A percentile compares a stretch with the other conserved stretches of the same genome.
These are phyloP conservation scores for Sepiola atlantica DNA, from an alignment of 2,888 invertebrate species.

Conservation along the genomic window DNA sequence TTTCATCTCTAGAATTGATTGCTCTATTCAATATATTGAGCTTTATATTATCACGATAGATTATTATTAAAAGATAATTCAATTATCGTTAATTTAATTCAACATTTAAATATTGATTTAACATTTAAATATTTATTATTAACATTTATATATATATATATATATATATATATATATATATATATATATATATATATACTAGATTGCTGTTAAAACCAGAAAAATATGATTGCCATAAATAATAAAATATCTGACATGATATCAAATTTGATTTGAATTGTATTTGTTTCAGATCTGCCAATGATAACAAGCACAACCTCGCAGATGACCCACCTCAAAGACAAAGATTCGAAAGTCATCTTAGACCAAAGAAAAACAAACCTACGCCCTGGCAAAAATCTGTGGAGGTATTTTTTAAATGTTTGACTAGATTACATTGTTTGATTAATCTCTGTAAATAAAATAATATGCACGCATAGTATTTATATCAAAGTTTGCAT, in stretches of 20 bases:
- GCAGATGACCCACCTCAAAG: not conserved
- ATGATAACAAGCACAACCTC: not conserved
- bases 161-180: too few species aligned
- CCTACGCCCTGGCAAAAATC: not conserved
- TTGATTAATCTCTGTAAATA: not conserved
- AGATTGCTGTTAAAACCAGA: not conserved
- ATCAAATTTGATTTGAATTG: not conserved
- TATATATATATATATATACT: too few species aligned
- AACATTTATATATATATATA: too few species aligned
- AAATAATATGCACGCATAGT: not conserved
- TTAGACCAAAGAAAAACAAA: constrained; percentile 15
- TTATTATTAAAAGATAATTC: too few species aligned
- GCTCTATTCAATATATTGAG: too few species aligned
- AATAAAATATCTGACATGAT: not conserved
- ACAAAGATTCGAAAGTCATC: not conserved
- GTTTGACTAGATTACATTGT: not conserved
- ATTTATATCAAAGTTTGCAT: not conserved
- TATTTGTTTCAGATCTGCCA: not conserved
- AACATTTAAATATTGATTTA: too few species aligned
- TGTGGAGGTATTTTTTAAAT: not conserved
- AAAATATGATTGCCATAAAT: not conserved
- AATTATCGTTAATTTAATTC: too few species aligned
- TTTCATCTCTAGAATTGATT: too few species aligned
- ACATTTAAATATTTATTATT: too few species aligned
- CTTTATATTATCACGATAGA: too few species aligned